Conservation (phyloP, 2,888 invertebrate species). For the Tipula unca region DNA sequence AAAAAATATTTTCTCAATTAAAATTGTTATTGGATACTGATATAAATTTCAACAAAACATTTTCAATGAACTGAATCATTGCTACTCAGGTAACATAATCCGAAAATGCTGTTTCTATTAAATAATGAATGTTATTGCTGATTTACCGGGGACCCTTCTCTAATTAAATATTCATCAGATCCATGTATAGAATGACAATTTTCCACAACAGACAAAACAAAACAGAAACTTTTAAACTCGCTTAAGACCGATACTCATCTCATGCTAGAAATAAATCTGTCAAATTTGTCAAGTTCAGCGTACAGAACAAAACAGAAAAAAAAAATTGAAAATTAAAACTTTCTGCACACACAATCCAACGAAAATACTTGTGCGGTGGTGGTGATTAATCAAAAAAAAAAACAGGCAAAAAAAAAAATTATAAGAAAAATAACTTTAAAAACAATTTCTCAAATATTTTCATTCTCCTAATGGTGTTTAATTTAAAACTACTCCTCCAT, state of each 20-base stretch:
- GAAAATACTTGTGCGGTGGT: background rate
- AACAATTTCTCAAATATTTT: background rate
- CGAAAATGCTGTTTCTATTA: no score
- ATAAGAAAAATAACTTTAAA: background rate
- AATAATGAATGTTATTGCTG: no score
- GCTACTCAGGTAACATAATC: no score
- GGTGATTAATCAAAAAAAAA: background rate
- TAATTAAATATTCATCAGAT: background rate
- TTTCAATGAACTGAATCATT: no score
- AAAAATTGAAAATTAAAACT: no score
- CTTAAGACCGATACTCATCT: background rate
- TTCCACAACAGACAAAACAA: background rate
- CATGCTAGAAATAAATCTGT: background rate
- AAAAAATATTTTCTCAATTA: no score
- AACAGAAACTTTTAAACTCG: background rate
- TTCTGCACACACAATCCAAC: background rate
- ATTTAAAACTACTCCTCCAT: background rate
- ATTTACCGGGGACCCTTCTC: background rate
- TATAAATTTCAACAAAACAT: no score
- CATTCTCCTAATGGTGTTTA: background rate
- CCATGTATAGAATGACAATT: background rate
- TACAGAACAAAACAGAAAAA: background rate
- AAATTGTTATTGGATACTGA: no score
- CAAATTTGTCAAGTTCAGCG: background rate
- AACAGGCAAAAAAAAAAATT: background rate